A percentile compares a stretch with the other conserved stretches of the same genome.
Conservation (phyloP, 2,888 invertebrate genomes). For the Operophtera brumata region DNA sequence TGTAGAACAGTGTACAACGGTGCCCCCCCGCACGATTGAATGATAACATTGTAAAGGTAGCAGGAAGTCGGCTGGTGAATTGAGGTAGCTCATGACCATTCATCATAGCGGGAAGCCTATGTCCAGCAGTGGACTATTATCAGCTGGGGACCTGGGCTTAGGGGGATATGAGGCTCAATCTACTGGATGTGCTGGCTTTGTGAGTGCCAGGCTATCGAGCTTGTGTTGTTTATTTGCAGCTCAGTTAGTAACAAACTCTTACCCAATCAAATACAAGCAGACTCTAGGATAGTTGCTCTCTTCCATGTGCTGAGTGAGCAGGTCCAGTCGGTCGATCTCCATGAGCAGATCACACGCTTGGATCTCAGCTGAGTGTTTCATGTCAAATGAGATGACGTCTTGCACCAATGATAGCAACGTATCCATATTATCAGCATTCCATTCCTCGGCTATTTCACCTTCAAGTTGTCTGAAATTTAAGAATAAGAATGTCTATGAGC, state of each 20-base stretch:
- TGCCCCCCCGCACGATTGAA: too few species aligned
- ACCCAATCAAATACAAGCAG: slow-evolving; percentile 92
- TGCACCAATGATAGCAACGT: slow-evolving; percentile 88
- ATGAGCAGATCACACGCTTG: slow-evolving; percentile 99
- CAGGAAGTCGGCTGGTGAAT: too few species aligned
- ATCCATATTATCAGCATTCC: slow-evolving; percentile 81
- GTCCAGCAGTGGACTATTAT: neutral
- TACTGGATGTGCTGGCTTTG: too few species aligned
- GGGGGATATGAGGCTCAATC: neutral
- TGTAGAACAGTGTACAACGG: too few species aligned
- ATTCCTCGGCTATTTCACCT: slow-evolving; percentile 94
- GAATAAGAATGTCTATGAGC: too few species aligned
- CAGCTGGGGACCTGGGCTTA: neutral
- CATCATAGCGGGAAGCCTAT: neutral
- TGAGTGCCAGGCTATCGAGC: too few species aligned
- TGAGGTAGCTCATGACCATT: neutral
- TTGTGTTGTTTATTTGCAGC: too few species aligned
- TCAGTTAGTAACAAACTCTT: slow-evolving; percentile 26
- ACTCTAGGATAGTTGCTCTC: slow-evolving; percentile 94
- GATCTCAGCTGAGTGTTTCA: slow-evolving; percentile 98
- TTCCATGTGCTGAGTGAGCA: slow-evolving; percentile 93
- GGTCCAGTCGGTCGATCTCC: slow-evolving; percentile 96
- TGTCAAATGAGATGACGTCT: slow-evolving; percentile 96
- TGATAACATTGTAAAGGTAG: too few species aligned
- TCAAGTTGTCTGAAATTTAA: slow-evolving; percentile 86